Evolutionary conservation across 2,888 invertebrate genomes (phyloP).

Genomic region (Eupithecia inturbata): DNA sequence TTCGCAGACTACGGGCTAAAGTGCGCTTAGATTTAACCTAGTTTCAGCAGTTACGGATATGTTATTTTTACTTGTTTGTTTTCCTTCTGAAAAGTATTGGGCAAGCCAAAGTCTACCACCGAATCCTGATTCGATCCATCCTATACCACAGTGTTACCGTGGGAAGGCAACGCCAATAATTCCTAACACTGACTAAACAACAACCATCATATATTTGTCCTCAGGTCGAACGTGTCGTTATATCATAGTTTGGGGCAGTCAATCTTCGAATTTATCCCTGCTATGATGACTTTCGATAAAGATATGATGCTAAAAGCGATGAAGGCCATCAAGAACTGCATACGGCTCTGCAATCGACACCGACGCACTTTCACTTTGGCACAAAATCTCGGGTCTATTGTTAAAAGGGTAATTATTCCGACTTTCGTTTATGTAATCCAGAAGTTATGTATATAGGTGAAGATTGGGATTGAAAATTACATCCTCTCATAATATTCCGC

Average conservation of each 20-base stretch:
- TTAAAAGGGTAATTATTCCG: constrained; percentile 81
- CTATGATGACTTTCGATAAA: constrained; percentile 96
- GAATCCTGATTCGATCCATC: not conserved
- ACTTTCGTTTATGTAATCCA: not conserved
- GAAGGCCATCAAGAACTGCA: constrained; percentile 89
- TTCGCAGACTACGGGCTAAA: too few species aligned
- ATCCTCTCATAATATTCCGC: too few species aligned
- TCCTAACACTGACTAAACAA: not conserved
- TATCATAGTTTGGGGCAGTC: constrained; percentile 96
- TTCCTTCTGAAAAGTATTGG: not conserved
- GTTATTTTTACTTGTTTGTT: not conserved
- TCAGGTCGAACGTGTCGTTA: constrained; percentile 91
- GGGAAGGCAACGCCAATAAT: not conserved
- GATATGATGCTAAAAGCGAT: constrained; percentile 89
- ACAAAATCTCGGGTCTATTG: constrained; percentile 90
- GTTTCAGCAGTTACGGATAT: not conserved
- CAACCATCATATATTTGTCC: not conserved
- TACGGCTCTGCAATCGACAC: constrained; percentile 90
- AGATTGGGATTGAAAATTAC: too few species aligned
- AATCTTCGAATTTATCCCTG: constrained; percentile 95
- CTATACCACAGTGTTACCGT: not conserved
- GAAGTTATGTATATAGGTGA: too few species aligned
- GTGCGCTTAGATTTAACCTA: not conserved
- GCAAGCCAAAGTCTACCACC: not conserved
- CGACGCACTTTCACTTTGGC: constrained; percentile 88